Evolutionary conservation across 1,140 invertebrate genomes (phyloP), one percentile per base, ranked within the genome.

Genomic region (Nilaparvata lugens): DNA sequence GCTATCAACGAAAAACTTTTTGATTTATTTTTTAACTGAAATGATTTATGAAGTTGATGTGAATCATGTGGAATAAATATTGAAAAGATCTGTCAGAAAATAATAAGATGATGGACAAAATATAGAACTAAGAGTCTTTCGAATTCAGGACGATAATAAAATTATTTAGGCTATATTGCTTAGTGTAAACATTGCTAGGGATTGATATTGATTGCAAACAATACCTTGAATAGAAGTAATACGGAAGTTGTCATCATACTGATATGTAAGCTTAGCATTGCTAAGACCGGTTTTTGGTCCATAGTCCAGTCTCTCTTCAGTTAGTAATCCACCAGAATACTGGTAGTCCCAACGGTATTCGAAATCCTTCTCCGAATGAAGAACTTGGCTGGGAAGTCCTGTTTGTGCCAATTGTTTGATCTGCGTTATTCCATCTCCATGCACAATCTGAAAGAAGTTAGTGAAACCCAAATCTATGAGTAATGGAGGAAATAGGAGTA

Each of bases 261-360:
- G 87, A 65, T 95, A 97, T 9, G 86, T 89, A 64, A 96, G 93
- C 73, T 92, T 94, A 38, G 91, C 92, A 69, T 92, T 92, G 71
- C 88, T 92, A 0, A 95, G 74, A 13, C 90, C 91, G 9, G 90
- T 92, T 77, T 92, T 92, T 16, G 91, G 87, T 56, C 88, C 89
- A 69, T 88, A 95, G 66, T 93, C 89, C 52, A 92, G 84, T 60
- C 69, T 79, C 74, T 94, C 90, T 73, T 95, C 92, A 4, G 85
- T 83, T 5, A 95, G 71, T 11, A 95, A 71, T 0, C 88, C 84
- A 56, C 85, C 83, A 23, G 80, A 81, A 66, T 91, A 92, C 61
- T 90, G 87, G 67, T 88, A 89, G 71, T 93, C 90, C 87, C 89
- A 91, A 54, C 86, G 81, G 67, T 92, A 93, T 69, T 92, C 89